Conservation (phyloP, 2,888 invertebrate species). For the Acanthosepion pharaonis region DNA sequence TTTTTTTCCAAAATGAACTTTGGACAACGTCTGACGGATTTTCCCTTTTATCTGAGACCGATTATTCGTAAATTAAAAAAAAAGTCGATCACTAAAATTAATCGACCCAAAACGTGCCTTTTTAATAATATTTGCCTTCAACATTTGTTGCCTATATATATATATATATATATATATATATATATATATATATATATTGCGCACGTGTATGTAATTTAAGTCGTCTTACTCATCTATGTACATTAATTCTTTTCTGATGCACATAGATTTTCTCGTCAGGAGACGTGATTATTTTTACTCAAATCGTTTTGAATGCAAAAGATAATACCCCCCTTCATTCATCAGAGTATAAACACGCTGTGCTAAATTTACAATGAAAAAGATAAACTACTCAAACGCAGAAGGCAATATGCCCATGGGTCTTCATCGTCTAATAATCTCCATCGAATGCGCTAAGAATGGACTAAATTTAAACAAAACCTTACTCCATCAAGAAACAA, state of each 20-base stretch:
- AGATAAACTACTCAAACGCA: background rate
- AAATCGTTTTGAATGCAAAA: background rate
- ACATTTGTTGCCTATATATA: too few relatives aligned
- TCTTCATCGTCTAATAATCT: background rate
- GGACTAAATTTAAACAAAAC: background rate
- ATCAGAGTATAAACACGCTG: background rate
- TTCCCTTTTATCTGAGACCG: too few relatives aligned
- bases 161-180: too few relatives aligned
- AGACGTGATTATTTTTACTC: background rate
- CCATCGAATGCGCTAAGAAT: background rate
- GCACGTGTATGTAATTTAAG: too few relatives aligned
- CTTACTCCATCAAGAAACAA: slow-evolving; percentile 7
- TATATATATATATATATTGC: too few relatives aligned
- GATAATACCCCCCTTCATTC: background rate
- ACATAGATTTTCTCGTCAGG: background rate
- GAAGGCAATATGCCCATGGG: background rate
- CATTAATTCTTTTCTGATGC: background rate
- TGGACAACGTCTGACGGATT: too few relatives aligned
- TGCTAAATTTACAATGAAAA: background rate
- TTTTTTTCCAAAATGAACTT: too few relatives aligned
- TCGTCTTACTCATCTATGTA: too few relatives aligned
- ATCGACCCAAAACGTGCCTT: too few relatives aligned
- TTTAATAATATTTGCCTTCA: too few relatives aligned
- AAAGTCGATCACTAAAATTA: too few relatives aligned
- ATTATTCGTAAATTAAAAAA: too few relatives aligned